These are phyloP conservation scores for Caenorhabditis wallacei DNA, from an alignment of 2,888 invertebrate species.

Conservation along the genomic window DNA sequence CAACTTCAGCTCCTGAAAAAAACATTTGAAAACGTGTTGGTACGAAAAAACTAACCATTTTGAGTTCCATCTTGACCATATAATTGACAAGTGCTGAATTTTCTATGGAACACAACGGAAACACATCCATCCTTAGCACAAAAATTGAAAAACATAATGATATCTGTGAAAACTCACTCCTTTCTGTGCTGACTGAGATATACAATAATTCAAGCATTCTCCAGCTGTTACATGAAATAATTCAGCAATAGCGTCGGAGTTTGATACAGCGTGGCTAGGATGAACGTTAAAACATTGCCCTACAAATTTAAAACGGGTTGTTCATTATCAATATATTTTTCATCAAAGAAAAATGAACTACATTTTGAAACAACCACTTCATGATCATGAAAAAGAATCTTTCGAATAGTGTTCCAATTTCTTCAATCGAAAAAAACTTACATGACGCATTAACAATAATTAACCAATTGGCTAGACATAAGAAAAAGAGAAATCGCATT, in stretches of 20 bases:
- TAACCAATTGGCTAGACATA: conserved; percentile 30
- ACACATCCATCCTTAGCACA: conserved; percentile 77
- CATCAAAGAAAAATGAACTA: too few relatives aligned
- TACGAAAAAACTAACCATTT: conserved; percentile 25
- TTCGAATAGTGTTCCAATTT: too few relatives aligned
- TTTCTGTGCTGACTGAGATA: conserved; percentile 70
- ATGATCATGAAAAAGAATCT: too few relatives aligned
- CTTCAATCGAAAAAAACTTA: conserved; percentile 59
- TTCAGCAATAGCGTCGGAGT: conserved; percentile 77
- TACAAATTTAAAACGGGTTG: background rate
- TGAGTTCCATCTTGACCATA: conserved; percentile 70
- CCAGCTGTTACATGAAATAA: conserved; percentile 74
- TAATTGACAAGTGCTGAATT: conserved; percentile 78
- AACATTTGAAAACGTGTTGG: background rate
- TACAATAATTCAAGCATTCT: conserved; percentile 79
- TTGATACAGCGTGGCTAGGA: conserved; percentile 72
- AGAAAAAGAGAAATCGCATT: conserved; percentile 48
- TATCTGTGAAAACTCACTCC: conserved; percentile 66
- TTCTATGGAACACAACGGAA: conserved; percentile 79
- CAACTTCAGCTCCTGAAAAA: conserved; percentile 63
- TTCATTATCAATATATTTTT: too few relatives aligned
- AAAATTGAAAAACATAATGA: too few relatives aligned
- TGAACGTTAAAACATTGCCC: conserved; percentile 69
- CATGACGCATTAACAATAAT: conserved; percentile 46
- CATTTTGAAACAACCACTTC: too few relatives aligned